Conservation (phyloP, 2,797 vertebrate species). For the Clarias pachynema region DNA sequence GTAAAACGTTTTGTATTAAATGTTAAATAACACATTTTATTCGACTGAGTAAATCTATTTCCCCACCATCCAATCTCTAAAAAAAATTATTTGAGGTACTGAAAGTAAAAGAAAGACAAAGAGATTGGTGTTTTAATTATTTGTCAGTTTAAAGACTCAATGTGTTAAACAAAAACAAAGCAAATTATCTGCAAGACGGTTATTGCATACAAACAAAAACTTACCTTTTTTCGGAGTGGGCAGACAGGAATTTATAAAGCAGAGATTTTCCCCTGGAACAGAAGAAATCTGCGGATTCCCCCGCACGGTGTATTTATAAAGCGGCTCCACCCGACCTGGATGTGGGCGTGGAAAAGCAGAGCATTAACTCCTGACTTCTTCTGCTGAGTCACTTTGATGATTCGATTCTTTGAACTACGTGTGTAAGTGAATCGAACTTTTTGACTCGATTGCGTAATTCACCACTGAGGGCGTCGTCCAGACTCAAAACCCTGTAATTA, state of each 20-base stretch:
- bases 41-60: not conserved
- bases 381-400: not conserved
- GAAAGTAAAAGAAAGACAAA: not conserved
- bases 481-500: not conserved
- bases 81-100: not conserved
- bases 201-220: not conserved
- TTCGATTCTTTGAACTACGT: slow-evolving; percentile 16
- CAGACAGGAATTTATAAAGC: slow-evolving; percentile 1
- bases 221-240: not conserved
- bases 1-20: not conserved
- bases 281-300: slow-evolving; percentile 38
- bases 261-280: slow-evolving; percentile 6
- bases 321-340: slow-evolving; percentile 59
- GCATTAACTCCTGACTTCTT: not conserved
- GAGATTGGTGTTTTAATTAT: no score
- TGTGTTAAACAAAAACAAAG: not conserved
- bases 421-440: not conserved
- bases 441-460: not conserved
- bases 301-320: slow-evolving; percentile 60
- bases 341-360: not conserved
- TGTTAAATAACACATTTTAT: not conserved
- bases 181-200: no score
- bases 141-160: not conserved
- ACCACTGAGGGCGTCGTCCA: not conserved
- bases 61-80: no score